A percentile compares a stretch with the other conserved stretches of the same genome.
phyloP scores from a whole-genome alignment of 1,140 invertebrate species.

The Drosophila neocordata region DNA sequence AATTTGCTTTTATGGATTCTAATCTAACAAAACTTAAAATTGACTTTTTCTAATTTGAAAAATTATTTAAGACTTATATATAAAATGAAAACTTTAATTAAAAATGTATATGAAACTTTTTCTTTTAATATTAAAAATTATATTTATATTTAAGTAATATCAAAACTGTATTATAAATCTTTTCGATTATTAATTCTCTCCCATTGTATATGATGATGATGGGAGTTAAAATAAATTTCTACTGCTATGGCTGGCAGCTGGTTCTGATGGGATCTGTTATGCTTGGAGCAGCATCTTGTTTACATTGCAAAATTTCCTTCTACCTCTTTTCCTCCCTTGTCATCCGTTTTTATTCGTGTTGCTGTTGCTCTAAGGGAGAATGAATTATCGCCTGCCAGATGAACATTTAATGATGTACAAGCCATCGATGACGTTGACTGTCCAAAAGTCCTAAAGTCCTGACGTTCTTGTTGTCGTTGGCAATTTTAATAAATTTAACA shows the following conservation, averaged over 20 bases:
- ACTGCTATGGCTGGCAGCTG: conserved; percentile 48
- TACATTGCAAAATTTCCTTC: conserved; percentile 19
- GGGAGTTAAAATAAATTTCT: conserved; percentile 1
- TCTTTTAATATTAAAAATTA: too few species aligned
- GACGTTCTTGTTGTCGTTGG: conserved; percentile 47
- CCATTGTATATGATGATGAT: conserved; percentile 16
- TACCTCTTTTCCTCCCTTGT: not conserved
- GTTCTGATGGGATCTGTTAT: conserved; percentile 54
- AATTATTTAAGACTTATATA: too few species aligned
- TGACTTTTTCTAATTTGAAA: too few species aligned
- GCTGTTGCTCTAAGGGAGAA: conserved; percentile 27
- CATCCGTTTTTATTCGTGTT: not conserved
- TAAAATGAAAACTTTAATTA: too few species aligned
- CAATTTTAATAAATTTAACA: conserved; percentile 80
- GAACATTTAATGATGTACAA: conserved; percentile 79
- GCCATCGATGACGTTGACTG: conserved; percentile 54
- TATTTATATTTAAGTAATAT: too few species aligned
- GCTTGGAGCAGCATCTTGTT: conserved; percentile 29
- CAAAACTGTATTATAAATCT: not conserved
- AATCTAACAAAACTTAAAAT: too few species aligned
- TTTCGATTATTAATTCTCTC: not conserved
- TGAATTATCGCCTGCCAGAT: conserved; percentile 76
- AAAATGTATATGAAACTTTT: too few species aligned
- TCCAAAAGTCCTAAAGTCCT: conserved; percentile 12
- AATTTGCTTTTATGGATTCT: too few species aligned